These are phyloP conservation scores for Harpagifer antarcticus DNA, from an alignment of 2,797 vertebrate species.

Conservation along the genomic window DNA sequence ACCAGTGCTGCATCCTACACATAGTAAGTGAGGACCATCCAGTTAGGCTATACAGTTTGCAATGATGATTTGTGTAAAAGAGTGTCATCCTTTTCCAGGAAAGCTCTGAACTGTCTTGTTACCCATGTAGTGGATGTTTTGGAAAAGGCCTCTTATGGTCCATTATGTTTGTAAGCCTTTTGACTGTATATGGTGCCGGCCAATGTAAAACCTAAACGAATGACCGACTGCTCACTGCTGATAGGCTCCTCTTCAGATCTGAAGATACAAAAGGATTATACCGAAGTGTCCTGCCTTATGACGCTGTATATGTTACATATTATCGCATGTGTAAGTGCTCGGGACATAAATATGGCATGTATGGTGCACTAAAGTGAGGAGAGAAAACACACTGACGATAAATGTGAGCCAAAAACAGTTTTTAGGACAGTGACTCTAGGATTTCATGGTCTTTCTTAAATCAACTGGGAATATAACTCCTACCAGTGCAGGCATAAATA, in stretches of 20 bases:
- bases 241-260: constrained; percentile 59
- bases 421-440: not conserved
- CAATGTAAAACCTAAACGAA: constrained; percentile 61
- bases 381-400: constrained; percentile 4
- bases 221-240: constrained; percentile 45
- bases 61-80: not conserved
- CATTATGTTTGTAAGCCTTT: constrained; percentile 35
- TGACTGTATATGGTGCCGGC: constrained; percentile 63
- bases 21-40: no score
- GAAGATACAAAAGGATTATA: constrained; percentile 25
- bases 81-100: constrained; percentile 23
- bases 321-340: constrained; percentile 8
- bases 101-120: constrained; percentile 4
- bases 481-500: not conserved
- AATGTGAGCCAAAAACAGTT: constrained; percentile 1
- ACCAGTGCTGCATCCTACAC: no score
- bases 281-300: constrained; percentile 30
- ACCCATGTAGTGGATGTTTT: constrained; percentile 28
- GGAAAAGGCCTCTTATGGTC: constrained; percentile 15
- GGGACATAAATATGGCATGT: not conserved
- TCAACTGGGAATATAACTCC: not conserved
- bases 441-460: not conserved
- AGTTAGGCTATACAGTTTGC: no score
- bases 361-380: not conserved
- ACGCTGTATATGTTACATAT: not conserved